Conservation (phyloP, 1,140 invertebrate genomes). For the Drosophila saltans region DNA sequence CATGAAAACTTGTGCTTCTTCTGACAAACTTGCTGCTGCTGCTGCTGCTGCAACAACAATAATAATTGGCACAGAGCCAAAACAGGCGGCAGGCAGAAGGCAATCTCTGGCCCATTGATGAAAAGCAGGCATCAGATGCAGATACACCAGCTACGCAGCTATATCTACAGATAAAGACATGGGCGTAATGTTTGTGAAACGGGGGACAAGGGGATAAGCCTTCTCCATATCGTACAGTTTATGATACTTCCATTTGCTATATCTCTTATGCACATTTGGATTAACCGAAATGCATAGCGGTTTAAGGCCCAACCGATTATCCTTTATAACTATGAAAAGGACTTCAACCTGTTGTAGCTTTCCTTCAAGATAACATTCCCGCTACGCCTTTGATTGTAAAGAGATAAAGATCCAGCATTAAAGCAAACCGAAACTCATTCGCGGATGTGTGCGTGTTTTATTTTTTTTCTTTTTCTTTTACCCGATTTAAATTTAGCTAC, state of each 20-base stretch:
- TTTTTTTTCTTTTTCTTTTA: not conserved
- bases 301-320: not conserved
- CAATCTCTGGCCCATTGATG: conserved; percentile 61
- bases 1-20: conserved; percentile 43
- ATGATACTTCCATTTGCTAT: no score
- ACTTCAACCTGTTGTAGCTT: not conserved
- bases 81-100: conserved; percentile 34
- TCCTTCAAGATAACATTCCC: not conserved
- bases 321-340: not conserved
- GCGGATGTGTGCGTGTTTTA: conserved; percentile 16
- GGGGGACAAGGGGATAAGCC: no score
- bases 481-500: conserved; percentile 72
- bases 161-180: not conserved
- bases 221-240: no score
- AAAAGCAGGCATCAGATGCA: conserved; percentile 63
- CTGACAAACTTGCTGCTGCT: conserved; percentile 56
- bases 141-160: conserved; percentile 25
- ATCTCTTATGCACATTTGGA: no score
- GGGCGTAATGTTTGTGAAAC: not conserved
- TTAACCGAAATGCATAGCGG: not conserved
- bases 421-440: conserved; percentile 43
- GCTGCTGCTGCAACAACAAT: conserved; percentile 47
- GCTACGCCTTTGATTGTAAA: conserved; percentile 12
- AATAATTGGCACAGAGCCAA: conserved; percentile 72
- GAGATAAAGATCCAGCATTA: conserved; percentile 36